Base-by-base conservation (phyloP, 2,888 invertebrate species). In the Campopleginae sp. region DNA sequence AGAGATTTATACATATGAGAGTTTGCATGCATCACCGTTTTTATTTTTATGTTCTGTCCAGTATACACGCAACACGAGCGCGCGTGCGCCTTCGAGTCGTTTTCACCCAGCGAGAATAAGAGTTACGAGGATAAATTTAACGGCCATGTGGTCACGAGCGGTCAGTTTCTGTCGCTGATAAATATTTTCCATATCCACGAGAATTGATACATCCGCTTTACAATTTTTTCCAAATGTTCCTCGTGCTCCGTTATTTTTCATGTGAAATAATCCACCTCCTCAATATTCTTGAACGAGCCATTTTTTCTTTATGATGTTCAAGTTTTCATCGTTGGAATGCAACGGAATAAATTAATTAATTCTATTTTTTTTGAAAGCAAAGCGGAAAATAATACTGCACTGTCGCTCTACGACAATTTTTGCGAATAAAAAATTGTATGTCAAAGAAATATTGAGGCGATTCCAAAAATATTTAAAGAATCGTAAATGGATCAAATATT, bases 21-120 rank as follows among this genome's bases (percentile, higher is more conserved):
- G 63, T 75, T 75, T 38, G 75, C 80, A 58, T 79, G 74, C 58
- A 70, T 81, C 54, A n/a, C 46, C n/a, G 66, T 54, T 42, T 46
- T 66, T 66, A 72, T 75, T 65, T 79, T 79, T 58, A 54, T 38
- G 12, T 31, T 14, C 14, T 17, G 68, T 44, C 31, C 31, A 38
- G 58, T 19, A 31, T 63, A 33, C 38, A 23, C 71, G 44, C 74
- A 48, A 54, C 23, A n/a, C 12, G 71, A 44, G 42, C 65, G 33
- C 54, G 58, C 23, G 46, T 48, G 23, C 54, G 42, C 61, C 42
- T n/a, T 48, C 38, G 42, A 61, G 51, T 19, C 80, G 61, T 84
- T 86, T 84, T 86, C 84, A 82, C 76, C 68, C 74, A 78, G 81
- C 76, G 79, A 82, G 82, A 86, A 84, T 27, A 86, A 86, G 79